phyloP scores from a whole-genome alignment of 1,140 invertebrate species.

The Chionoecetes opilio region DNA sequence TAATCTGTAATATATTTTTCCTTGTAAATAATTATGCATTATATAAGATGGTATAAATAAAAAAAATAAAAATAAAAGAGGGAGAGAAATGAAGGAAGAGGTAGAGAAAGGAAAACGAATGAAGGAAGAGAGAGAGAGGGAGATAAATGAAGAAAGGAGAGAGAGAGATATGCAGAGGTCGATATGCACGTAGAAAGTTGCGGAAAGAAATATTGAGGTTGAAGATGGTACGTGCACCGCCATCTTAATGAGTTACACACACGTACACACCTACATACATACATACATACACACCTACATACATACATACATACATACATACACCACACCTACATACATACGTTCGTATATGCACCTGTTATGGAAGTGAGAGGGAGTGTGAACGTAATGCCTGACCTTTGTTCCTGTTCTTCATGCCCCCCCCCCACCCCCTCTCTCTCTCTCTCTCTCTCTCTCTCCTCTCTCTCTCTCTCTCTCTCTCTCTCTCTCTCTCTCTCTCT shows the following conservation, averaged over 20 bases:
- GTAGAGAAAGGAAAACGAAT: not conserved
- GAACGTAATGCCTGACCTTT: not conserved
- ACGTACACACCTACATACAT: not conserved
- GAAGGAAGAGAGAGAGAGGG: not conserved
- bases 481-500: not conserved
- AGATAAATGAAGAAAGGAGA: not conserved
- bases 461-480: too few species aligned
- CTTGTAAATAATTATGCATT: too few species aligned
- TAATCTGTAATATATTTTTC: too few species aligned
- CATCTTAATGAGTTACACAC: not conserved
- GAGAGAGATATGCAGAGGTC: not conserved
- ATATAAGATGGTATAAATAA: too few species aligned
- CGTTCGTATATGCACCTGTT: not conserved
- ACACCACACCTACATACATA: too few species aligned
- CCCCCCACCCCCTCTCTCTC: too few species aligned
- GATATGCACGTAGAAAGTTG: not conserved
- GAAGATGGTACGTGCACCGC: not conserved
- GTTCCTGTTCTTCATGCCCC: too few species aligned
- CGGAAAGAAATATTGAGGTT: not conserved
- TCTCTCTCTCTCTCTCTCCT: too few species aligned
- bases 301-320: too few species aligned
- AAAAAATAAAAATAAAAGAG: too few species aligned
- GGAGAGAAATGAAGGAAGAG: not conserved
- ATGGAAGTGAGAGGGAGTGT: not conserved
- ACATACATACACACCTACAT: too few species aligned